These are phyloP conservation scores for Alosa alosa DNA, from an alignment of 2,113 vertebrate species.

Conservation along the genomic window DNA sequence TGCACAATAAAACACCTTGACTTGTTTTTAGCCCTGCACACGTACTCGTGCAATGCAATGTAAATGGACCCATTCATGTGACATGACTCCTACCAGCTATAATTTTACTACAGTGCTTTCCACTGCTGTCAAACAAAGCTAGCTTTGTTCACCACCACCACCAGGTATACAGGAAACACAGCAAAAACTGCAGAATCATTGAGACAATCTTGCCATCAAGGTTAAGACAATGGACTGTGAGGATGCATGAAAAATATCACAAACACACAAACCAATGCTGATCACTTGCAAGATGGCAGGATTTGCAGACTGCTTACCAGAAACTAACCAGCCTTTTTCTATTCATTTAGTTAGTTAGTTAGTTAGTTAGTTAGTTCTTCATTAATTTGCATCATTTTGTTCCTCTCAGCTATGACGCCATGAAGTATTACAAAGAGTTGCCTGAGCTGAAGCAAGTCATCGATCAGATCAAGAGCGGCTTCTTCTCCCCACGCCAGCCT, in stretches of 20 bases:
- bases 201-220: not conserved
- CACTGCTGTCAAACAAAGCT: too few relatives aligned
- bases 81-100: too few relatives aligned
- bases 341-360: too few relatives aligned
- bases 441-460: slow-evolving; percentile 86
- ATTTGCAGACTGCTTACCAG: too few relatives aligned
- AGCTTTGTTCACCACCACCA: too few relatives aligned
- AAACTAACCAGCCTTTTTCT: not conserved
- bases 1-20: too few relatives aligned
- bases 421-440: slow-evolving; percentile 79
- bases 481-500: slow-evolving; percentile 85
- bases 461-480: slow-evolving; percentile 87
- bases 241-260: not conserved
- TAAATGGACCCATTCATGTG: too few relatives aligned
- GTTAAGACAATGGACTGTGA: not conserved
- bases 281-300: not conserved
- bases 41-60: too few relatives aligned
- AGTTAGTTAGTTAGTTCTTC: not conserved
- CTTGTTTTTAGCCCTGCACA: not conserved
- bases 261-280: not conserved
- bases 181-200: not conserved
- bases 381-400: not conserved
- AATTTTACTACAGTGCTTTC: too few relatives aligned
- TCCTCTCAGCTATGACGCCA: slow-evolving; percentile 80
- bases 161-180: too few relatives aligned